phyloP scores from a whole-genome alignment of 2,113 vertebrate species.

The Cricetomys ansorgei region DNA sequence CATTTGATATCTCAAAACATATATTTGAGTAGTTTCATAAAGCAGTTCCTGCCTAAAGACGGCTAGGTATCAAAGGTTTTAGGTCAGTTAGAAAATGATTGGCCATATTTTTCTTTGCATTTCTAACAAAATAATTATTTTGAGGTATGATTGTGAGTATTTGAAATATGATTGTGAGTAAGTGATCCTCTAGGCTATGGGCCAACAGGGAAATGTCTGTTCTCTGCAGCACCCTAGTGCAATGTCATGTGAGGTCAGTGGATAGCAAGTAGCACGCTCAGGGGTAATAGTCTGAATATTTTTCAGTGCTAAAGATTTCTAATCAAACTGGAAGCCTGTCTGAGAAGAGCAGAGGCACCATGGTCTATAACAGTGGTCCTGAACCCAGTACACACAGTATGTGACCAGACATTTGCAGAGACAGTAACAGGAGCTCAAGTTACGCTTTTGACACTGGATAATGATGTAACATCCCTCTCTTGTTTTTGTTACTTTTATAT shows the following conservation, averaged over 20 bases:
- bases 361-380: not conserved
- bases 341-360: not conserved
- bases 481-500: constrained; percentile 18
- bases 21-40: not conserved
- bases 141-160: too few species aligned
- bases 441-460: constrained; percentile 4
- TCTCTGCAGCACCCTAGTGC: not conserved
- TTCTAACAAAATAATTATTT: constrained; percentile 44
- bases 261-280: not conserved
- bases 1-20: not conserved
- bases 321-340: not conserved
- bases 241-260: not conserved
- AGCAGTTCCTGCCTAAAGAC: not conserved
- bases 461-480: not conserved
- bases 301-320: constrained; percentile 5
- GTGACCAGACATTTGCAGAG: not conserved
- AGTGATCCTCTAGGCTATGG: not conserved
- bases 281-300: not conserved
- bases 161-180: constrained; percentile 56
- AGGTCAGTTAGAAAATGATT: constrained; percentile 27
- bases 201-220: constrained; percentile 39
- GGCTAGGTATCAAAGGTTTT: not conserved
- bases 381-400: not conserved
- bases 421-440: not conserved
- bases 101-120: constrained; percentile 20